Base-by-base conservation (phyloP, 2,113 vertebrate species). In the Eira barbara region DNA sequence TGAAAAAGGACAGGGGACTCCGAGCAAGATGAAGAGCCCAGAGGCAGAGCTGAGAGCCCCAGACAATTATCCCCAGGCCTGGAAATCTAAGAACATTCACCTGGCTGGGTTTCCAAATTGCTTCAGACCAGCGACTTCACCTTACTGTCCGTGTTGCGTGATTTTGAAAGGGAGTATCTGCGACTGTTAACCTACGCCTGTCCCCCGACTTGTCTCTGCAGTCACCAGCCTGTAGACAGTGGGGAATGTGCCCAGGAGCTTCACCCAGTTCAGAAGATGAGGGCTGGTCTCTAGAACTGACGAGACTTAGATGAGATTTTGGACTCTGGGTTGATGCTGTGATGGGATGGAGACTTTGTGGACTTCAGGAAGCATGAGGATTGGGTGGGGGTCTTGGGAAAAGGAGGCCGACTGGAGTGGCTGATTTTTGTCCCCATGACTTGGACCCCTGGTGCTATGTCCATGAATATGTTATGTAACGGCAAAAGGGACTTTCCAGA, bases 41-140 rank as follows among this genome's bases (percentile, higher is more conserved):
- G 34, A 42, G 57, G 2, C 34, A 52, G 11, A 76, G 34, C 34
- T 20, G 3, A 18, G 31, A 20, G 47, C 36, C 27, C 2, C 0
- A 36, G 36, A 23, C 4, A 2, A 27, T 47, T 31, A 3, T 4
- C 4, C 20, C 11, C 0, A 17, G 4, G 67, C 3, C 45, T 36
- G 12, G 1, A 86, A 11, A 4, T 27, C 36, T 17, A 6, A 9
- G 0, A 2, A 6, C 7, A 8, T 49, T 59, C 39, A 27, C 25
- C 55, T 7, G 18, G 6, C 12, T 71, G 36, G 42, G 14, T 85
- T 73, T 61, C 34, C 65, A 17, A 47, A 7, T 55, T 20, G 18
- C 55, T 29, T 36, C 59, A 13, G n/a, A 65, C 14, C 17, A 0
- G 20, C 8, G 18, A 36, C 29, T 34, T 91, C 52, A 45, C 82